Percentiles rank a stretch among this genome's conserved stretches.
Conservation (phyloP, 2,888 invertebrate species). For the Aleiodes alternator region DNA sequence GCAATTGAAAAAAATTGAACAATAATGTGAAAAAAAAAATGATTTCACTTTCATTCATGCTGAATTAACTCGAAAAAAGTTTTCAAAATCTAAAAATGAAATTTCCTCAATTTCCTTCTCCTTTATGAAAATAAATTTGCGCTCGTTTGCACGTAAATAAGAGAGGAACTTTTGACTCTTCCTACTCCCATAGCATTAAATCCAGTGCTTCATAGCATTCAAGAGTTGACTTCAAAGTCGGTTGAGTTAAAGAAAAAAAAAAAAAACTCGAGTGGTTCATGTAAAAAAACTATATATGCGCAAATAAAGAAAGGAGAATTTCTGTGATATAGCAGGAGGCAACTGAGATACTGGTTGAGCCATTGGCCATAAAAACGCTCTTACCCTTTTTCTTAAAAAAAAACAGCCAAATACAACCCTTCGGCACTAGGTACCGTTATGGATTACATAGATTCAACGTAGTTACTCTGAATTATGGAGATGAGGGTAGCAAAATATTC, state of each 20-base stretch:
- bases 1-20: background rate
- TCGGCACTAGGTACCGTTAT: background rate
- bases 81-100: constrained; percentile 1
- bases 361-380: constrained; percentile 64
- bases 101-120: background rate
- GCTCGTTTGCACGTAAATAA: constrained; percentile 26
- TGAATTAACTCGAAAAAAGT: constrained; percentile 6
- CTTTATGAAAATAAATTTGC: background rate
- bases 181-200: constrained; percentile 25
- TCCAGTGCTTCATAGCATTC: constrained; percentile 13
- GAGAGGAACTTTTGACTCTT: constrained; percentile 23
- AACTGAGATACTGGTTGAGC: constrained; percentile 56
- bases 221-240: constrained; percentile 33
- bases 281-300: constrained; percentile 10
- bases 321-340: constrained; percentile 25
- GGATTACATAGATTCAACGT: background rate
- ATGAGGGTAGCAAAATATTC: background rate
- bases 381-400: constrained; percentile 45
- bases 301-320: constrained; percentile 16
- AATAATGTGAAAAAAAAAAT: constrained; percentile 4
- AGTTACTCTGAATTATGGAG: constrained; percentile 1
- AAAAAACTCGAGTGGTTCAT: constrained; percentile 8
- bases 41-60: background rate
- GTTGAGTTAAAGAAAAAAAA: background rate
- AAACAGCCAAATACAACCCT: constrained; percentile 37